Percentiles rank a stretch among this genome's conserved stretches.
phyloP scores from a whole-genome alignment of 2,113 vertebrate species.

The Leucoraja erinaceus region DNA sequence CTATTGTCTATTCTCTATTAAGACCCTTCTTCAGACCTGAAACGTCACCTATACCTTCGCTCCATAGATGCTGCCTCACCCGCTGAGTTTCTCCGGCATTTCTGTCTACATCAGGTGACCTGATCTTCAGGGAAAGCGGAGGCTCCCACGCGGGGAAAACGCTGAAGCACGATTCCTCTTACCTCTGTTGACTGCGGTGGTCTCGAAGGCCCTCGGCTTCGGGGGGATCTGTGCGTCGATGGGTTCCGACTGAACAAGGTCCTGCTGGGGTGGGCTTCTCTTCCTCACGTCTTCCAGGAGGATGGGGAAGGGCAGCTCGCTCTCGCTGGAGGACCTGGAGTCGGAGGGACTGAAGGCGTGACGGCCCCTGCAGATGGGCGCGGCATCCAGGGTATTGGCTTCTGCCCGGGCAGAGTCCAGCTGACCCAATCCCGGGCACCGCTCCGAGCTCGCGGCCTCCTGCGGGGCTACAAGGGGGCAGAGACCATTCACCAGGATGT shows the following conservation, averaged over 20 bases:
- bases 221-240: neutral
- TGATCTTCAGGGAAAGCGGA: no score
- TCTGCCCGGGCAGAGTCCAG: slow-evolving; percentile 42
- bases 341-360: slow-evolving; percentile 45
- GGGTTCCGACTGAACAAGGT: neutral
- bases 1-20: no score
- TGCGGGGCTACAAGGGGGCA: slow-evolving; percentile 40
- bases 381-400: no score
- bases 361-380: no score
- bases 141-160: no score
- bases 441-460: slow-evolving; percentile 43
- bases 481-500: no score
- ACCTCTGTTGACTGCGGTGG: neutral
- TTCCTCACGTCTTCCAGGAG: slow-evolving; percentile 29
- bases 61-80: no score
- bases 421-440: slow-evolving; percentile 39
- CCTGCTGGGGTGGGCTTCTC: neutral
- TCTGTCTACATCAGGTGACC: no score
- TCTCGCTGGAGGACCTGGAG: slow-evolving; percentile 54
- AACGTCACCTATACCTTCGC: no score
- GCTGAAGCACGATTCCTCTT: neutral
- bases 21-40: no score
- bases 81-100: no score
- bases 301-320: slow-evolving; percentile 52
- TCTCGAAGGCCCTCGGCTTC: neutral